Evolutionary conservation across 1,140 invertebrate genomes (phyloP), one percentile per base, ranked within the genome.

Genomic region (Diachasma alloeum): DNA sequence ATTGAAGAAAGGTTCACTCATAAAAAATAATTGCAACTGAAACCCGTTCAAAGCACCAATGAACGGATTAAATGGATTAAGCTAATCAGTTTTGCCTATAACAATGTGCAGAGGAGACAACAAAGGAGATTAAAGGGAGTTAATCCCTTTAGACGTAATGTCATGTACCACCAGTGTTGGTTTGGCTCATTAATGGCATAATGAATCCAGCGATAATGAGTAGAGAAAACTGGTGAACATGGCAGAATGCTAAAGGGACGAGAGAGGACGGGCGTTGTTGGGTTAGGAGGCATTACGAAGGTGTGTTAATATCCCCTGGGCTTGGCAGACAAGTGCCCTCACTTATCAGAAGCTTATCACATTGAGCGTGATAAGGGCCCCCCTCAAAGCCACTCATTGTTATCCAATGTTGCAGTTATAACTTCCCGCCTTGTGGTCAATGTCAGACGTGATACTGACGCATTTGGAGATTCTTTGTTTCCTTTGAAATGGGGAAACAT

Each of bases 281-380:
- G 24, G 24, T 24, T 26, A 19, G 19, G 24, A 63, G 11, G 24
- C 59, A 63, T 63, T 63, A 63, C 13, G 6, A 59, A 59, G 59
- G 59, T 70, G 67, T 70, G 67, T 70, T 70, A 48, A 71, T 71
- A 71, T 48, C 42, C 59, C 59, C 2, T 63, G 59, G 59, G 59
- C 59, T 31, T 24, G 59, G 22, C 22, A 15, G 59, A 19, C 22
- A 63, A 63, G 59, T 63, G 59, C 22, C 48, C 59, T 63, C 59
- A 63, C 59, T 75, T 75, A 74, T 74, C 59, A 44, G 56, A 67
- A 46, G 69, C 39, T 48, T 68, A 63, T 68, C 42, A 31, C 59
- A 19, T 63, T 67, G 24, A 75, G 67, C 24, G 63, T 44, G 73
- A 75, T 75, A 75, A 68, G 73, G 39, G 46, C 24, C 73, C 42